Evolutionary conservation across 2,113 vertebrate species (phyloP).

Genomic region (Anser brachyrhynchus): DNA sequence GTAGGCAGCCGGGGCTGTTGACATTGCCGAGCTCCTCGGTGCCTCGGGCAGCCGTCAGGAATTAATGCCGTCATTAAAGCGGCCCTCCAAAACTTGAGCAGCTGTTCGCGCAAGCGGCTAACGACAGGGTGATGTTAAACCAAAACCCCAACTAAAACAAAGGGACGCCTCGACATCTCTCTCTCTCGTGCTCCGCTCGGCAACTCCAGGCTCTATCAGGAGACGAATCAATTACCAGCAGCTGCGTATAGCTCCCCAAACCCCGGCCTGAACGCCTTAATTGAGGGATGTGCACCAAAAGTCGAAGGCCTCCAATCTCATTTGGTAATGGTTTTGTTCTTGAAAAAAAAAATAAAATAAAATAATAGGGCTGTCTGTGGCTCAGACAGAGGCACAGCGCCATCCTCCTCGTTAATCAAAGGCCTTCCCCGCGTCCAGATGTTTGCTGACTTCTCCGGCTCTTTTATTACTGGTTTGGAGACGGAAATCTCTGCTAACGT

Average conservation of each 20-base stretch:
- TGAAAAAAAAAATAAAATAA: background rate
- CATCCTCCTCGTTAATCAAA: slow-evolving; percentile 47
- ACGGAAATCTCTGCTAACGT: slow-evolving; percentile 14
- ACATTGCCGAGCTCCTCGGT: background rate
- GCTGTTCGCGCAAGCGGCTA: background rate
- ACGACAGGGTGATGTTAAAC: slow-evolving; percentile 48
- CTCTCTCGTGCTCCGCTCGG: background rate
- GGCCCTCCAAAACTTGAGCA: slow-evolving; percentile 35
- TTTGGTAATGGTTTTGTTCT: background rate
- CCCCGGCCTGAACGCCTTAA: background rate
- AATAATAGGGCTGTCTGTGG: slow-evolving; percentile 33
- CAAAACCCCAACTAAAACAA: background rate
- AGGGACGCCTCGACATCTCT: background rate
- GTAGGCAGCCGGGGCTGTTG: slow-evolving; percentile 31
- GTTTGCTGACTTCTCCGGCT: slow-evolving; percentile 50
- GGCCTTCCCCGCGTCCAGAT: slow-evolving; percentile 20
- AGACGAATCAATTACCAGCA: slow-evolving; percentile 29
- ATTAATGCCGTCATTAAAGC: slow-evolving; percentile 54
- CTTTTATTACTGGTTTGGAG: slow-evolving; percentile 31
- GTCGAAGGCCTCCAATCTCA: background rate
- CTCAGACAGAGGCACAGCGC: background rate
- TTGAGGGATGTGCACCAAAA: background rate
- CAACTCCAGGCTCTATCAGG: background rate
- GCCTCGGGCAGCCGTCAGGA: background rate
- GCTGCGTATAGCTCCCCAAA: background rate